Base-by-base conservation (phyloP, 1,140 invertebrate genomes). In the Pollicipes pollicipes region DNA sequence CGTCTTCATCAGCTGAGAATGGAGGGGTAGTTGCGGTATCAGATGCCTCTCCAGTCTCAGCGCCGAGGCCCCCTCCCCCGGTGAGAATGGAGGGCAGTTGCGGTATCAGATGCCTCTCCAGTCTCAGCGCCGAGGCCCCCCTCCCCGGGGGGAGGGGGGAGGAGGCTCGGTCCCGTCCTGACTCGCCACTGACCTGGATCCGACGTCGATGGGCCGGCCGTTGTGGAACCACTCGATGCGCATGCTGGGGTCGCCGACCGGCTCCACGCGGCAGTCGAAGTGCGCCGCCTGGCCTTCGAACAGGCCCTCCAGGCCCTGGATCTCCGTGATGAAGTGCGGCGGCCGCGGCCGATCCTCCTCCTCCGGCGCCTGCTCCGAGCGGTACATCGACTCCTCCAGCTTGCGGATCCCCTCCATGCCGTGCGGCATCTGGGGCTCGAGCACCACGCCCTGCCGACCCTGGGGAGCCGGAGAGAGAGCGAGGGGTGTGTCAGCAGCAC, bases 181-280 rank as follows among this genome's bases (percentile, higher is more conserved):
- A n/a, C 35, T 35, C 35, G 6, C 35, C 6, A 35, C 35, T 35
- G 35, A 35, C 35, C 35, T 35, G 35, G 35, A 35, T 35, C 35
- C 35, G 35, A 35, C 35, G 35, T 35, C 35, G 35, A 35, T 35
- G 35, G 35, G 35, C 35, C 87, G 84, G 27, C 93, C 93, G 80
- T 96, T 94, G 74, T 90, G 88, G 85, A 89, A 95, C 93, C 94
- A 97, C 79, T 96, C 92, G 73, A 95, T 92, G 64, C 89, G 84
- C 89, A 94, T 91, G 0, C 87, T 86, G 17, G 90, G 83, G 81
- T 95, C 92, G 70, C 88, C 87, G 0, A 88, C 86, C 13, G 92
- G 92, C 77, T 94, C 91, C 0, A 95, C 89, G 64, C 90, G 84
- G 76, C 91, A 93, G 76, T 96, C 93, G 75, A 96, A 96, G 79